These are phyloP conservation scores for Poecilia gillii DNA, from an alignment of 2,797 vertebrate genomes.

Conservation along the genomic window DNA sequence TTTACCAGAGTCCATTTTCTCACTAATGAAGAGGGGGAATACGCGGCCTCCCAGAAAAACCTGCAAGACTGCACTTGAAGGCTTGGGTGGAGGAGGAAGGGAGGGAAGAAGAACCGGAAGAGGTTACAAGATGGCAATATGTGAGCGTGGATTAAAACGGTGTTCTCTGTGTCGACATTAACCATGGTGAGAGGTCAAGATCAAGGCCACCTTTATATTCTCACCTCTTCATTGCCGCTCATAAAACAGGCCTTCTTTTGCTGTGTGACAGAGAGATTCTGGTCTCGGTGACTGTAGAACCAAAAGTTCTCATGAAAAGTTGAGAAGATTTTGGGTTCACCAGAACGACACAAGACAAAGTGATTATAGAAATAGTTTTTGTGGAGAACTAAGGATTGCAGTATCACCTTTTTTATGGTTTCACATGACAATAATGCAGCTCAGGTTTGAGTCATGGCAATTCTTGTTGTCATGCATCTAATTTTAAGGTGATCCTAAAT, in stretches of 20 bases:
- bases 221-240: constrained; percentile 2
- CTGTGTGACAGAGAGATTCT: constrained; percentile 72
- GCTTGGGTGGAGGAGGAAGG: constrained; percentile 65
- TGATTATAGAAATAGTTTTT: too few species aligned
- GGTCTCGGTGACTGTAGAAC: constrained; percentile 6
- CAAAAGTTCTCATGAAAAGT: not conserved
- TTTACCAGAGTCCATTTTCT: constrained; percentile 99
- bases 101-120: constrained; percentile 50
- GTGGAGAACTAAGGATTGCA: too few species aligned
- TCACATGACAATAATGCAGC: not conserved
- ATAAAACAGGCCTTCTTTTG: constrained; percentile 31
- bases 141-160: constrained; percentile 77
- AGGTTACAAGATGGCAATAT: constrained; percentile 42
- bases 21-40: constrained; percentile 99
- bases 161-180: constrained; percentile 87
- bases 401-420: not conserved
- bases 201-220: constrained; percentile 64
- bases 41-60: constrained; percentile 94
- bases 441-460: too few species aligned
- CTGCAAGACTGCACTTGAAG: constrained; percentile 95
- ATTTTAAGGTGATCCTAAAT: not conserved
- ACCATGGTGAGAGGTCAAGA: constrained; percentile 85
- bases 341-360: too few species aligned
- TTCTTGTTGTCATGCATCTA: not conserved
- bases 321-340: not conserved